Base-by-base conservation (phyloP, 2,888 invertebrate genomes). In the Philaethria dido region DNA sequence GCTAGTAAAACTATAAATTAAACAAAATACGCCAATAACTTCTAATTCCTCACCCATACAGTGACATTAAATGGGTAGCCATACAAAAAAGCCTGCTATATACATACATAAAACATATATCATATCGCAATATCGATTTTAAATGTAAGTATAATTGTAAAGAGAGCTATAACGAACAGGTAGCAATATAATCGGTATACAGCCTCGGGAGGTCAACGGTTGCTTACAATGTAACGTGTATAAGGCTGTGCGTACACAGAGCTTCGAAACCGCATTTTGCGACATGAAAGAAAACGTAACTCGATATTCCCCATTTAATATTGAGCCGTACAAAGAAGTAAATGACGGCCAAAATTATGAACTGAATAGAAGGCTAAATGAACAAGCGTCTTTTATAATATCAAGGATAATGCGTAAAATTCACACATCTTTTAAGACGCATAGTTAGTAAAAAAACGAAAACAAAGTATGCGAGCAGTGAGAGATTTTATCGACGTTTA, bases 161-260 rank as follows among this genome's bases (percentile, higher is more conserved):
- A 62, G 25, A 66, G 36, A 25, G 61, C 22, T 66, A 66, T 59
- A 66, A 33, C 45, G 39, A 70, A 67, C 70, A 64, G 62, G 65
- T 69, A 65, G 65, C 60, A 20, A 57, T 64, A 67, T 54, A 71
- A 63, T 52, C 39, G 64, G 50, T 60, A 63, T 50, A 67, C 70
- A 68, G 52, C 69, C 69, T 69, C 69, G 66, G 55, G 72, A 65
- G 77, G 70, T 73, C 74, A 75, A 75, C 64, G 76, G 61, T 68
- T 74, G 66, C 64, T 68, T 73, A 78, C 78, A 75, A 75, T 75
- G 77, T 77, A 75, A 71, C 71, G 62, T 29, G 22, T 47, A 50
- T 73, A 72, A 74, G 70, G 74, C 50, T 52, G 52, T 33, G 25
- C 68, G 68, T 68, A 71, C 69, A 69, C 71, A 36, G 61, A 60